Evolutionary conservation across 2,888 invertebrate genomes (phyloP).

Genomic region (Podabrus alpinus): DNA sequence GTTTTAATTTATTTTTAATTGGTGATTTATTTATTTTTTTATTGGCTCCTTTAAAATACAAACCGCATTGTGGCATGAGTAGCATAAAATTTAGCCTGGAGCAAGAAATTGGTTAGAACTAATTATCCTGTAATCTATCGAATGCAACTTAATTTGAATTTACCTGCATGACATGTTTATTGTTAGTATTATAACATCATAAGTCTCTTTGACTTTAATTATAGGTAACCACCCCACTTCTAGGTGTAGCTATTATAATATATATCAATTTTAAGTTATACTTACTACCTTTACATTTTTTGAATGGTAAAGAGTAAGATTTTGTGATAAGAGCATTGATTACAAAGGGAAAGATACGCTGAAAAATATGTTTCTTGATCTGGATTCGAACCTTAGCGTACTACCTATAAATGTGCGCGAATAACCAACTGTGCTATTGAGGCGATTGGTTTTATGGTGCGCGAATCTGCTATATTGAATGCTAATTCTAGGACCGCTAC

Average conservation of each 20-base stretch:
- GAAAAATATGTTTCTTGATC: too few relatives aligned
- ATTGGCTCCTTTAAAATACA: conserved; percentile 19
- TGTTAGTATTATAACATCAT: conserved; percentile 28
- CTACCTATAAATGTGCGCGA: too few relatives aligned
- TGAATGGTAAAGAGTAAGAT: background rate
- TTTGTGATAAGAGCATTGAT: too few relatives aligned
- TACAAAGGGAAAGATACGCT: too few relatives aligned
- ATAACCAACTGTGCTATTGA: too few relatives aligned
- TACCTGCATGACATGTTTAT: conserved; percentile 42
- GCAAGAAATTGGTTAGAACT: conserved; percentile 6
- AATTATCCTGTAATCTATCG: conserved; percentile 29
- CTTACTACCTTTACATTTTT: background rate
- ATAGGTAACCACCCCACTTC: conserved; percentile 6
- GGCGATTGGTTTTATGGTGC: too few relatives aligned
- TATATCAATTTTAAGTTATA: background rate
- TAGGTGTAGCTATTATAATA: background rate
- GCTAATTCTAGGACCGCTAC: too few relatives aligned
- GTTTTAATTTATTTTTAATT: conserved; percentile 22
- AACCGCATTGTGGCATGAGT: conserved; percentile 38
- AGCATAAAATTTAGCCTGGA: conserved; percentile 26
- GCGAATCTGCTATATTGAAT: too few relatives aligned
- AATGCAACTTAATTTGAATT: conserved; percentile 35
- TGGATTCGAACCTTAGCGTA: too few relatives aligned
- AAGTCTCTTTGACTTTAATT: conserved; percentile 55
- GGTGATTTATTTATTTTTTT: conserved; percentile 29